phyloP scores from a whole-genome alignment of 1,140 invertebrate species.

The Euura lappo region DNA sequence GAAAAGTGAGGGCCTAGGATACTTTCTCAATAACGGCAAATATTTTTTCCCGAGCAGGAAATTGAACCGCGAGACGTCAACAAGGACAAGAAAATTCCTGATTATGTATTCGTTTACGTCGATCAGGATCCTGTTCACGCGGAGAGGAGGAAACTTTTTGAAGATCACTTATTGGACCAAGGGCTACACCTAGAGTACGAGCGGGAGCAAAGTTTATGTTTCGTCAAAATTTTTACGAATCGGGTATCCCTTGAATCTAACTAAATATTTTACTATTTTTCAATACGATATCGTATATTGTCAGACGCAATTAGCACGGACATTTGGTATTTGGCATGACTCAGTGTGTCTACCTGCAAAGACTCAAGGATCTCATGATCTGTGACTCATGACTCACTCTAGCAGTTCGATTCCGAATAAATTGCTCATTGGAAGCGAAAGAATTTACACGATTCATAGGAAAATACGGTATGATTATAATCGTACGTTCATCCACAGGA shows the following conservation, averaged over 20 bases:
- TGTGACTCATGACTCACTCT: neutral
- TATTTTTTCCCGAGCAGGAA: neutral
- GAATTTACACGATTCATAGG: neutral
- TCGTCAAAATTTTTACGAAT: conserved; percentile 81
- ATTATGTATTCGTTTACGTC: conserved; percentile 73
- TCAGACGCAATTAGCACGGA: neutral
- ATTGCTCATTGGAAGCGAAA: conserved; percentile 5
- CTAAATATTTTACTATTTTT: no score
- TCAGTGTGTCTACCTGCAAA: neutral
- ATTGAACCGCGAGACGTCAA: conserved; percentile 3
- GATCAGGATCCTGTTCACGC: conserved; percentile 56
- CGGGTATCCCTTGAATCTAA: conserved; percentile 41
- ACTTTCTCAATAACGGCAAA: no score
- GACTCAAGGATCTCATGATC: neutral
- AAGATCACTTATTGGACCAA: conserved; percentile 65
- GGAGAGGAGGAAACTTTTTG: conserved; percentile 63
- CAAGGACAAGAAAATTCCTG: conserved; percentile 59
- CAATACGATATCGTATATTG: no score
- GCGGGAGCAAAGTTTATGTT: conserved; percentile 65
- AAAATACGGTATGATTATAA: no score
- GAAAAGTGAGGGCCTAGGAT: no score
- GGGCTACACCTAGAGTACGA: conserved; percentile 69
- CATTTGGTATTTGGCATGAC: neutral
- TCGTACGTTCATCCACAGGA: conserved; percentile 48
- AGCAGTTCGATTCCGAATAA: neutral